A percentile compares a stretch with the other conserved stretches of the same genome.
Evolutionary conservation across 2,888 invertebrate genomes (phyloP).

Genomic region (Eumerus sabulonum): DNA sequence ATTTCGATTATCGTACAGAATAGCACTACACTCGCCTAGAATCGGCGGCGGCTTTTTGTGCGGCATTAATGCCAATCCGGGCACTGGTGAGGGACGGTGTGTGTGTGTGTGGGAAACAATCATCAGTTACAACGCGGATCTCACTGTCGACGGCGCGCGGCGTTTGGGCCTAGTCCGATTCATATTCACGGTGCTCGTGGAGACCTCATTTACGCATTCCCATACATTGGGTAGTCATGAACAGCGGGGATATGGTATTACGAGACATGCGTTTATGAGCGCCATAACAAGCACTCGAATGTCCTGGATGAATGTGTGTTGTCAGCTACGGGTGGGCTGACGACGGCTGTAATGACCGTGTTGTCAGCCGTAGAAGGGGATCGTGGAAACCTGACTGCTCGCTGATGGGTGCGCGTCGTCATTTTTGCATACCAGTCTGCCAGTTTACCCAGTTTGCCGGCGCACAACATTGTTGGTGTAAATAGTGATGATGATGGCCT

Average conservation of each 20-base stretch:
- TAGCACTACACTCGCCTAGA: conserved; percentile 48
- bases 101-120: conserved; percentile 68
- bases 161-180: neutral
- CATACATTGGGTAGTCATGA: conserved; percentile 32
- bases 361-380: conserved; percentile 32
- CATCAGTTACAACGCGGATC: conserved; percentile 45
- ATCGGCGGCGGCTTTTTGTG: conserved; percentile 15
- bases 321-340: conserved; percentile 64
- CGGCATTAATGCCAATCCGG: conserved; percentile 65
- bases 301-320: conserved; percentile 61
- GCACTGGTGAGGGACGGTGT: conserved; percentile 58
- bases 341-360: conserved; percentile 60
- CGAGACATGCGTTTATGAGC: conserved; percentile 68
- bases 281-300: conserved; percentile 60
- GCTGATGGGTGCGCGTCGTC: conserved; percentile 65
- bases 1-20: conserved; percentile 69
- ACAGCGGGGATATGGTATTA: conserved; percentile 34
- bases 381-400: conserved; percentile 21
- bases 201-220: conserved; percentile 67
- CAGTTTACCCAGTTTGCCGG: neutral
- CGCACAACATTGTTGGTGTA: conserved; percentile 56
- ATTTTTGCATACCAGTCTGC: conserved; percentile 63
- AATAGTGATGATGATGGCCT: conserved; percentile 68
- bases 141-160: neutral
- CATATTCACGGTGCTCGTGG: conserved; percentile 25